Percentiles rank a stretch among this genome's conserved stretches.
phyloP scores from a whole-genome alignment of 2,888 invertebrate genomes.

The Bhutanitis thaidina region DNA sequence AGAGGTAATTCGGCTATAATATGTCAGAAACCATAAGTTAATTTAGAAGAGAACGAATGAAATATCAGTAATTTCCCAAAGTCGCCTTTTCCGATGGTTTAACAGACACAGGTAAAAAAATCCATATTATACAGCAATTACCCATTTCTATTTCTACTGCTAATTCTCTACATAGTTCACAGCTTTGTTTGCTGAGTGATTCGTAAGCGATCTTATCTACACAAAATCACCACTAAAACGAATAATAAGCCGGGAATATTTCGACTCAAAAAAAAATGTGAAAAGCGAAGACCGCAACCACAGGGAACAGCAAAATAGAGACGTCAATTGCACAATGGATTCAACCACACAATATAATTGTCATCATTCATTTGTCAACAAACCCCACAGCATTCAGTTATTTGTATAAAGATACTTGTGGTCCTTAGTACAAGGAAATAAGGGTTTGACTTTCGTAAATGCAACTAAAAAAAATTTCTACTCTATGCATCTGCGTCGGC shows the following conservation, averaged over 20 bases:
- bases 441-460: constrained; percentile 34
- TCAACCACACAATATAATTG: constrained; percentile 66
- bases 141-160: no score
- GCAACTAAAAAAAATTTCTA: constrained; percentile 43
- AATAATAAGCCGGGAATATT: constrained; percentile 19
- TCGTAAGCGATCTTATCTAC: constrained; percentile 8
- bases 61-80: no score
- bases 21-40: no score
- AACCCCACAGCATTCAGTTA: constrained; percentile 34
- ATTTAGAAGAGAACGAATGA: no score
- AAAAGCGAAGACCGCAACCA: constrained; percentile 33
- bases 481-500: constrained; percentile 51
- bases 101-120: no score
- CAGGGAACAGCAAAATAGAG: constrained; percentile 50
- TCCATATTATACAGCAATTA: no score
- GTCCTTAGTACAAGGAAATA: constrained; percentile 44
- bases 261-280: constrained; percentile 28
- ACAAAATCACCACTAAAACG: constrained; percentile 5
- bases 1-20: no score
- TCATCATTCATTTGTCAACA: constrained; percentile 73
- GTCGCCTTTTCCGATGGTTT: no score
- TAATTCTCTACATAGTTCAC: not conserved
- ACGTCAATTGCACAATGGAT: constrained; percentile 54
- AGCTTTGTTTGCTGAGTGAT: constrained; percentile 6
- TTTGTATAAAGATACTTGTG: constrained; percentile 25